Conservation (phyloP, 1,140 invertebrate genomes). For the Zaprionus nigranus region DNA sequence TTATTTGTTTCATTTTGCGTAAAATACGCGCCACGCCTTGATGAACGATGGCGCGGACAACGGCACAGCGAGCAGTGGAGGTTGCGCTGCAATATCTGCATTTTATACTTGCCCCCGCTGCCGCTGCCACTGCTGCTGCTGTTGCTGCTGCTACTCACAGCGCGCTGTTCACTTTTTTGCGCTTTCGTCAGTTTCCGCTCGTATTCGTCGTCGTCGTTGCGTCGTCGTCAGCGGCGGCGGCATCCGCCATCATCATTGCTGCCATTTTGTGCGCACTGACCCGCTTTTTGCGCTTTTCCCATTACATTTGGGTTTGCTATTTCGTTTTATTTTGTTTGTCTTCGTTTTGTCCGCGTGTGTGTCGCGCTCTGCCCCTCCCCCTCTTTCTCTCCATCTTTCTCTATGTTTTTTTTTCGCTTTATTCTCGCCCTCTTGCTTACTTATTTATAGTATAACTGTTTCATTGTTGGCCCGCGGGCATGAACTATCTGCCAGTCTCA, state of each 20-base stretch:
- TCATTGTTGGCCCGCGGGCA: conserved; percentile 77
- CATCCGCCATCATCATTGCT: conserved; percentile 75
- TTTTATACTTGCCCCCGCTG: conserved; percentile 53
- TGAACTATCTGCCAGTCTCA: conserved; percentile 65
- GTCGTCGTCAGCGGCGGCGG: conserved; percentile 48
- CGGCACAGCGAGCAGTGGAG: conserved; percentile 10
- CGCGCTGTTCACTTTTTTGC: conserved; percentile 32
- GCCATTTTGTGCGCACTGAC: conserved; percentile 78
- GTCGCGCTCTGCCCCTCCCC: neutral
- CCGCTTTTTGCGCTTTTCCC: conserved; percentile 78
- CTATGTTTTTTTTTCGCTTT: conserved; percentile 27
- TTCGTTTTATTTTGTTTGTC: conserved; percentile 54
- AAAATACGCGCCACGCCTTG: conserved; percentile 59
- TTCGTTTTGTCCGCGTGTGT: conserved; percentile 20
- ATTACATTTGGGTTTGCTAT: conserved; percentile 76
- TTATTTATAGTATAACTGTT: conserved; percentile 82
- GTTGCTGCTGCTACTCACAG: neutral
- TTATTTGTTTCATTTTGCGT: conserved; percentile 68
- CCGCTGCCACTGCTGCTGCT: neutral
- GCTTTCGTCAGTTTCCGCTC: conserved; percentile 69
- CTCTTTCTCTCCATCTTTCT: neutral
- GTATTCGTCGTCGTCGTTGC: conserved; percentile 48
- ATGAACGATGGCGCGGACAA: conserved; percentile 34
- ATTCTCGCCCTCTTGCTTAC: conserved; percentile 57
- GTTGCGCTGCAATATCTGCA: conserved; percentile 69